Base-by-base conservation (phyloP, 2,797 vertebrate genomes). In the Sebastolobus alascanus region DNA sequence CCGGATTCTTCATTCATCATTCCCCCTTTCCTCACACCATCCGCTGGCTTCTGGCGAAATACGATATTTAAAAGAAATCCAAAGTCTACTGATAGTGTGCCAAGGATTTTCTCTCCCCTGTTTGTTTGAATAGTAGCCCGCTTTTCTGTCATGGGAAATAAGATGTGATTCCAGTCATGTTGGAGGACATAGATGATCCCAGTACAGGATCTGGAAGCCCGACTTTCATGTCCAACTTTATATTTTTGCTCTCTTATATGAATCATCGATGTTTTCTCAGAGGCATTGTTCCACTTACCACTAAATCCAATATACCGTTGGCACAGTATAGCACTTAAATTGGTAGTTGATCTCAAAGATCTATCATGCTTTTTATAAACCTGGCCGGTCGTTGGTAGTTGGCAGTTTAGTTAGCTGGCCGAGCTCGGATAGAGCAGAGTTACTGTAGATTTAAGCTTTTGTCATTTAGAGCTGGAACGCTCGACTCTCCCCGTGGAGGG, bases 111-210 rank as follows among this genome's bases (percentile, higher is more conserved):
- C 72, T 83, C 75, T 35, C 67, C 70, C 43, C 69, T 70, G 43
- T 86, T 84, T 79, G 77, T 83, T 83, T 86, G 79, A 92, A 84
- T 74, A 29, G 80, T 75, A 83, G 83, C 83, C 84, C 76, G 79
- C 79, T 67, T 88, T 83, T 78, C 70, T 86, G 77, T 87, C 70
- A 83, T 84, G 76, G 81, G 83, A 86, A 87, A 79, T 85, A 77
- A 73, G 65, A 85, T 84, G 68, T 82, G 85, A 89, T 82, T 83
- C 75, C 38, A 81, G 82, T 37, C 84, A 56, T 81, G 75, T 77
- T 90, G 76, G 73, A 83, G 71, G 83, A 73, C 85, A 78, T 76
- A 63, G 68, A 74, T 75, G 80, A 77, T 85, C 56, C 82, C 68
- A 10, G 59, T 67, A 58, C 68, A 66, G 65, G 63, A 84, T 88